Percentiles rank a stretch among this genome's conserved stretches.
Conservation (phyloP, 2,113 vertebrate genomes). For the Phaetusa simplex region DNA sequence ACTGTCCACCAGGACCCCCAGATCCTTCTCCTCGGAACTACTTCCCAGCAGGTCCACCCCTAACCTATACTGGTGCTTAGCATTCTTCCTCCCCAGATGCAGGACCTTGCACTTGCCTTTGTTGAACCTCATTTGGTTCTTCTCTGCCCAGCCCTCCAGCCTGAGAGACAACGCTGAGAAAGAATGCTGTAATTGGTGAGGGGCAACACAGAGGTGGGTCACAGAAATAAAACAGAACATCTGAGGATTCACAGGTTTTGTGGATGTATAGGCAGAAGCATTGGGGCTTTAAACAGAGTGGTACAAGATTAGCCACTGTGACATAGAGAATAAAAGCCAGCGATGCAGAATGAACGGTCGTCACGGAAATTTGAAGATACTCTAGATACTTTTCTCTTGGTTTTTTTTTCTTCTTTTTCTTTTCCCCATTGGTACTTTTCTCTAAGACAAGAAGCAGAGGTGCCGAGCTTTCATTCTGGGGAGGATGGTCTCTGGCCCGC, state of each 20-base stretch:
- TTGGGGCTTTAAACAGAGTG: not conserved
- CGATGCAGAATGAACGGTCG: not conserved
- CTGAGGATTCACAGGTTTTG: not conserved
- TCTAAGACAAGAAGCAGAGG: not conserved
- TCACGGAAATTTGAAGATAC: not conserved
- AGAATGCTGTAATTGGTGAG: not conserved
- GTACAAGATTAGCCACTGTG: not conserved
- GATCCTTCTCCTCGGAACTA: too few species aligned
- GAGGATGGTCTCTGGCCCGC: not conserved
- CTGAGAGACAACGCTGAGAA: not conserved
- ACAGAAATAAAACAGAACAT: not conserved
- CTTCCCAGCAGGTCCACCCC: too few species aligned
- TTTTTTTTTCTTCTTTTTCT: fast-evolving
- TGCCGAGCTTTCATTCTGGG: not conserved
- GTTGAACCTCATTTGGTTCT: too few species aligned
- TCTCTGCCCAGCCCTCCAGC: too few species aligned
- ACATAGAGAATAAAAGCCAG: not conserved
- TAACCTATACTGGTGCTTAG: too few species aligned
- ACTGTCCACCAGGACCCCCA: too few species aligned
- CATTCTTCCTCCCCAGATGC: too few species aligned
- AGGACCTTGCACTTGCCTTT: too few species aligned
- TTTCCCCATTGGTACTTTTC: not conserved
- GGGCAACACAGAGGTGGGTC: not conserved
- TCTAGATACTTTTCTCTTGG: not conserved
- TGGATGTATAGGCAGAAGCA: not conserved